Conservation (phyloP, 2,113 vertebrate species). For the Ovibos moschatus region DNA sequence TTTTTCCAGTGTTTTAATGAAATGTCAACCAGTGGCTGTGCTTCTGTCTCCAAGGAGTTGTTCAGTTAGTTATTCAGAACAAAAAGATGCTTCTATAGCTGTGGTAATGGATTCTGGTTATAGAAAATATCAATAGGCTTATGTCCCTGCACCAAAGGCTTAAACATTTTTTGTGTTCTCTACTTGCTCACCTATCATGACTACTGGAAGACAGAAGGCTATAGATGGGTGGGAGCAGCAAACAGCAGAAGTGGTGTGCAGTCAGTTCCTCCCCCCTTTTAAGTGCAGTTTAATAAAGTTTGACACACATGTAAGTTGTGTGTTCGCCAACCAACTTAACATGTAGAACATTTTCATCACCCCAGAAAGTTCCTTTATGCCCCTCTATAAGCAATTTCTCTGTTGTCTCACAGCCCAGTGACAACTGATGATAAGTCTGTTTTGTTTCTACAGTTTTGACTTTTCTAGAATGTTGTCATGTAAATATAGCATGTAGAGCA, state of each 20-base stretch:
- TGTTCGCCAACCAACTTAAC: neutral
- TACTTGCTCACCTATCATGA: neutral
- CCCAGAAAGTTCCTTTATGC: neutral
- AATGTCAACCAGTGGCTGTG: slow-evolving; percentile 7
- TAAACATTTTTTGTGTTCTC: neutral
- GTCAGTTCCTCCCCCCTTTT: neutral
- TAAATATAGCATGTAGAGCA: neutral
- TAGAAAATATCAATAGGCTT: neutral
- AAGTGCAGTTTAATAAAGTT: neutral
- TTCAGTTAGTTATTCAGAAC: neutral
- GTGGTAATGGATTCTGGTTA: neutral
- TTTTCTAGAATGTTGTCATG: neutral
- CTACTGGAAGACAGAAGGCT: neutral
- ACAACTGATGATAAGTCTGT: neutral
- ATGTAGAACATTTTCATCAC: neutral
- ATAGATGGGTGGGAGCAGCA: neutral
- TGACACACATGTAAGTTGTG: neutral
- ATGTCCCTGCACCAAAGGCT: neutral
- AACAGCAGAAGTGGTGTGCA: neutral
- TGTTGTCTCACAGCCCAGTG: neutral
- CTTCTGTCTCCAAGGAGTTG: neutral
- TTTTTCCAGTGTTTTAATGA: slow-evolving; percentile 30
- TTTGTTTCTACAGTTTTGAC: neutral
- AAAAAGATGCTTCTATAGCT: neutral
- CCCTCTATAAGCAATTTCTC: neutral